Percentiles rank a stretch among this genome's conserved stretches.
Evolutionary conservation across 2,113 vertebrate species (phyloP).

Genomic region (Sinocyclocheilus anophthalmus): DNA sequence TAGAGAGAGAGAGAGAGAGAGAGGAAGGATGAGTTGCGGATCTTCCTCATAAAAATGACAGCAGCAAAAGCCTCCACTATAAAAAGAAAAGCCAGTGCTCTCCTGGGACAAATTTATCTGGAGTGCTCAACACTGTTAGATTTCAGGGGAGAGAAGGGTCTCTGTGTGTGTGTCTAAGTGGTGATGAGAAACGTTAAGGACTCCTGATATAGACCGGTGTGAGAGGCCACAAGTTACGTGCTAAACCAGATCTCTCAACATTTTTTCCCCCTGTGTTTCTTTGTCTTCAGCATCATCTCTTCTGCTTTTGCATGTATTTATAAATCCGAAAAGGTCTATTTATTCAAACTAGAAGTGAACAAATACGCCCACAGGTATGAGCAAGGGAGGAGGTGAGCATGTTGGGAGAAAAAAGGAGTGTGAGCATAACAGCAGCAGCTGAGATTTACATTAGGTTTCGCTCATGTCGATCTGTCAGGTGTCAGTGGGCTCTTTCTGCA

Average conservation of each 20-base stretch:
- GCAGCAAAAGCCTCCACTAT: conserved; percentile 60
- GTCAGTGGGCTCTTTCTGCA: conserved; percentile 40
- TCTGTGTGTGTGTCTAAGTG: conserved; percentile 11
- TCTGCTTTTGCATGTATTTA: conserved; percentile 9
- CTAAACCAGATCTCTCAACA: neutral
- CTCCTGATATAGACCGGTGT: neutral
- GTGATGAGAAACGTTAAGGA: neutral
- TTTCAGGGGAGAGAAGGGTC: neutral
- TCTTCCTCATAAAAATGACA: conserved; percentile 60
- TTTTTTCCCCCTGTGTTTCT: neutral
- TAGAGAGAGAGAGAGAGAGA: neutral
- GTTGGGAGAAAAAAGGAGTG: conserved; percentile 26
- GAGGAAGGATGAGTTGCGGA: conserved; percentile 30
- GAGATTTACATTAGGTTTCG: conserved; percentile 56
- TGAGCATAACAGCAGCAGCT: conserved; percentile 46
- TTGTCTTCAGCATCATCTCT: neutral
- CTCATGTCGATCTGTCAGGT: conserved; percentile 56
- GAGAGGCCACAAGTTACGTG: neutral
- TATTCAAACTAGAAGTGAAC: conserved; percentile 12
- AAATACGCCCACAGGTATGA: conserved; percentile 19
- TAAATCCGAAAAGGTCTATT: neutral
- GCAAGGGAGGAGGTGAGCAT: conserved; percentile 20
- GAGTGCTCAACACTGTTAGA: conserved; percentile 19
- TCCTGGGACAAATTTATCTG: conserved; percentile 62
- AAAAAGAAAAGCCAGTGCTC: conserved; percentile 55